A percentile compares a stretch with the other conserved stretches of the same genome.
These are phyloP conservation scores for Cylas formicarius DNA, from an alignment of 1,140 invertebrate genomes.

Conservation along the genomic window DNA sequence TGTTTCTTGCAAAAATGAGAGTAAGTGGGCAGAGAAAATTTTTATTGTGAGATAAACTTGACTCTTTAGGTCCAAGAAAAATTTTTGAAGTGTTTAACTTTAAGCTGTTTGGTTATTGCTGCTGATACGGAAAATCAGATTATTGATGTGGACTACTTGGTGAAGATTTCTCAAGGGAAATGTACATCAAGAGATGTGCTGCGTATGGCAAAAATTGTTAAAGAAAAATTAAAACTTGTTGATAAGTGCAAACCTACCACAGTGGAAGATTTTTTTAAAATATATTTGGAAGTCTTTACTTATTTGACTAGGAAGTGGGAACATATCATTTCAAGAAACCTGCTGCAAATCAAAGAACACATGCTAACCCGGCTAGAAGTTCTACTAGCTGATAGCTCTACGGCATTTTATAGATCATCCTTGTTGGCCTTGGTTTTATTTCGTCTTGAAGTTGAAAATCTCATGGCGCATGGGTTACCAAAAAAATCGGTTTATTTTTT, in stretches of 20 bases:
- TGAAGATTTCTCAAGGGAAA: conserved; percentile 28
- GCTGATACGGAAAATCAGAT: conserved; percentile 19
- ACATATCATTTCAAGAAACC: conserved; percentile 12
- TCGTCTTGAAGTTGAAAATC: conserved; percentile 21
- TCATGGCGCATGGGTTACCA: conserved; percentile 17
- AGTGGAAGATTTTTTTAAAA: conserved; percentile 13
- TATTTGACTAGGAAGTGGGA: conserved; percentile 14
- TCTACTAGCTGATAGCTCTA: conserved; percentile 15
- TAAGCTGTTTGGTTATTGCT: conserved; percentile 31
- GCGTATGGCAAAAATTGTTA: conserved; percentile 32
- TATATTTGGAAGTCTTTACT: conserved; percentile 15
- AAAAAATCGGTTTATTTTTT: conserved; percentile 19
- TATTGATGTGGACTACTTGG: conserved; percentile 23
- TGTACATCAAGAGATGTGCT: conserved; percentile 29
- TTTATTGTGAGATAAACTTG: neutral
- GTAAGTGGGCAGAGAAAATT: conserved; percentile 13
- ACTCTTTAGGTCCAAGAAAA: conserved; percentile 30
- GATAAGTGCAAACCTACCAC: conserved; percentile 16
- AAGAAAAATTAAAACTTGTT: conserved; percentile 23
- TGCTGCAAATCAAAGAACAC: conserved; percentile 12
- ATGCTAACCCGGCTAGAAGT: conserved; percentile 23
- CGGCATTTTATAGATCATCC: conserved; percentile 20
- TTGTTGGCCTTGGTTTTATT: conserved; percentile 17
- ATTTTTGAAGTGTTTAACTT: conserved; percentile 27
- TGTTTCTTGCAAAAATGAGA: conserved; percentile 27